phyloP scores from a whole-genome alignment of 2,888 invertebrate species.

The Hybos culiciformis region DNA sequence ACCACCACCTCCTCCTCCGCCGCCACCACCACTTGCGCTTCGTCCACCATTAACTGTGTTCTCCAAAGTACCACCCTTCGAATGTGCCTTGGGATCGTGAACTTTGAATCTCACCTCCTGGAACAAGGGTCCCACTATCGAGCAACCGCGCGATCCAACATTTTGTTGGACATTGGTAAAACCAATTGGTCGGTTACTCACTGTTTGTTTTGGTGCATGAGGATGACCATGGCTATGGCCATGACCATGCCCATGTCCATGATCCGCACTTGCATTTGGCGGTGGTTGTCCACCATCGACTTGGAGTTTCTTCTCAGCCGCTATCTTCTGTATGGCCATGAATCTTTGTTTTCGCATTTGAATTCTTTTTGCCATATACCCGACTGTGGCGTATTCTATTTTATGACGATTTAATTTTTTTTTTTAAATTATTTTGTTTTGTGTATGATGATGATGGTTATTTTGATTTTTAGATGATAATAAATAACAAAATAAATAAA shows the following conservation, averaged over 20 bases:
- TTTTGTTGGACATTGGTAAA: conserved; percentile 38
- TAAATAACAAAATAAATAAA: background rate
- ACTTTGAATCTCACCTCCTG: conserved; percentile 94
- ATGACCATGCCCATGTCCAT: conserved; percentile 38
- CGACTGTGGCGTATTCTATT: conserved; percentile 93
- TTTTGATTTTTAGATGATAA: conserved; percentile 4
- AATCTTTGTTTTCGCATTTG: conserved; percentile 92
- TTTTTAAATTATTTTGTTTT: conserved; percentile 5
- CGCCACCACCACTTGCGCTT: conserved; percentile 47
- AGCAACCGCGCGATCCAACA: conserved; percentile 41
- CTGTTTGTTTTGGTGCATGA: conserved; percentile 38
- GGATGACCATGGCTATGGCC: conserved; percentile 39
- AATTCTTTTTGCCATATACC: conserved; percentile 94
- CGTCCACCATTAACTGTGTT: conserved; percentile 78
- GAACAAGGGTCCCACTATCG: conserved; percentile 50
- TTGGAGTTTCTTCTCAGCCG: conserved; percentile 79
- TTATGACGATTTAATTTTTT: conserved; percentile 15
- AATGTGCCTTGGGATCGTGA: conserved; percentile 86
- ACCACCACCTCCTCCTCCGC: conserved; percentile 35
- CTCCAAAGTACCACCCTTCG: conserved; percentile 82
- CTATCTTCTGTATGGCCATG: conserved; percentile 80
- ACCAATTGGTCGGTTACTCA: conserved; percentile 40
- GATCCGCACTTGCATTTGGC: conserved; percentile 54
- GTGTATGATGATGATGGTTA: background rate
- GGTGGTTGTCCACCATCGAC: conserved; percentile 64